phyloP scores from a whole-genome alignment of 2,113 vertebrate genomes.

The Rattus norvegicus region GRCr8 NC_086035.1:40576501-40577000 shows the following conservation, averaged over 20 bases:
- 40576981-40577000: background rate
- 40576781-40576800: background rate
- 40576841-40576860: background rate
- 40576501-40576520: conserved; percentile 97
- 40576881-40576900: background rate
- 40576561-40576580: conserved; percentile 92
- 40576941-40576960: background rate
- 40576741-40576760: background rate
- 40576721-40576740: background rate
- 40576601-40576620: conserved; percentile 95
- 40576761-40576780: background rate
- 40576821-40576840: background rate
- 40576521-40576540: conserved; percentile 98
- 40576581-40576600: conserved; percentile 95
- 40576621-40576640: background rate
- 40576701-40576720: background rate
- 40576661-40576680: background rate
- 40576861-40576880: background rate
- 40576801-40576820: background rate
- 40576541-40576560: conserved; percentile 94
- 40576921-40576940: background rate
- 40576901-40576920: background rate
- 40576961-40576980: background rate
- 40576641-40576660: too few relatives aligned
- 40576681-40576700: background rate